Evolutionary conservation across 2,797 vertebrate genomes (phyloP).

Genomic region (Etheostoma perlongum): DNA sequence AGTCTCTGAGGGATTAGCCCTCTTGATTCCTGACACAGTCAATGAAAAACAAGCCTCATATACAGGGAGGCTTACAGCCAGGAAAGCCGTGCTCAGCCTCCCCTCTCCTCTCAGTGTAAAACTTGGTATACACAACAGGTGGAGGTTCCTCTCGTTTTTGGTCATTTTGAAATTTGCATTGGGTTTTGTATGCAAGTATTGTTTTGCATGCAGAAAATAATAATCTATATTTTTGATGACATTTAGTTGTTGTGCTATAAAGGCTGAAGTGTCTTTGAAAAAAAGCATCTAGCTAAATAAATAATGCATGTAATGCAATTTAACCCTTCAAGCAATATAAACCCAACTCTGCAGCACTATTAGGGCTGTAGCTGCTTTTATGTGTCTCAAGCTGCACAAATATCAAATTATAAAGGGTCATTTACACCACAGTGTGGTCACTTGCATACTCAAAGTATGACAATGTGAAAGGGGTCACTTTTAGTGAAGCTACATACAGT

Average conservation of each 20-base stretch:
- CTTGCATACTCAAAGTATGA: no score
- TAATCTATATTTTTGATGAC: neutral
- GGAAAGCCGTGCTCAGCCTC: constrained; percentile 69
- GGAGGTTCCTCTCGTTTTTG: constrained; percentile 50
- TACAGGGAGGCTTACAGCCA: constrained; percentile 83
- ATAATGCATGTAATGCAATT: neutral
- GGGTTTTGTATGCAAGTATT: neutral
- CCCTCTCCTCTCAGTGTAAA: constrained; percentile 63
- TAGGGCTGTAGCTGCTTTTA: constrained; percentile 1
- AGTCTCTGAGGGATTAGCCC: constrained; percentile 88
- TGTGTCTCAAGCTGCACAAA: neutral
- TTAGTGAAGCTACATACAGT: no score
- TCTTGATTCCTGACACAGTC: constrained; percentile 90
- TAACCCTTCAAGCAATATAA: neutral
- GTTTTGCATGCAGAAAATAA: constrained; percentile 1
- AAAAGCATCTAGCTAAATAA: neutral
- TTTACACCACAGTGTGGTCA: no score
- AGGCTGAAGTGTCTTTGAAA: neutral
- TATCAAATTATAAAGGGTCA: neutral
- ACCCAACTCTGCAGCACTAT: neutral
- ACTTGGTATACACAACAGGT: constrained; percentile 75
- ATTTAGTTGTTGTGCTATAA: neutral
- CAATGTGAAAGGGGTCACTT: neutral
- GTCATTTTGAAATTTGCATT: constrained; percentile 18
- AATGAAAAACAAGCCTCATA: constrained; percentile 88